Evolutionary conservation across 1,140 invertebrate genomes (phyloP), one percentile per base, ranked within the genome.

Genomic region (Drosophila watanabei): DNA sequence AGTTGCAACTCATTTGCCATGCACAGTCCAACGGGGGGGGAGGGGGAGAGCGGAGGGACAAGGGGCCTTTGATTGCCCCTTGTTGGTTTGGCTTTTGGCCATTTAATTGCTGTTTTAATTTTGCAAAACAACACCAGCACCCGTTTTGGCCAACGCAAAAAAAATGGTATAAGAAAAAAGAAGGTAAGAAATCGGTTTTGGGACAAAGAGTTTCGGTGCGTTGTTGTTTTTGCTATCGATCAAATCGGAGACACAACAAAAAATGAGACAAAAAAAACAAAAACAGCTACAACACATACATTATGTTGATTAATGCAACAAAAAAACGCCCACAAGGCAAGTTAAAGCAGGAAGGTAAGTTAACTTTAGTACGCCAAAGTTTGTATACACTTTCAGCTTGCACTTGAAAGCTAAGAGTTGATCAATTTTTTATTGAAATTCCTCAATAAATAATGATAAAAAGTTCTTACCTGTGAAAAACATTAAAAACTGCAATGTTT

Each of bases 51-150:
- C 2, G 48, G 48, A 32, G 20, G 20, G 7, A 24, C 5, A n/a
- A 13, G 61, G 61, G 49, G 58, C 39, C 24, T 49, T 68, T 63
- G 64, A 68, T 68, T 68, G 64, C 41, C 45, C 70, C 48, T 41
- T 69, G 56, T 45, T 39, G 81, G 75, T 76, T 89, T 88, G 84
- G 78, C 85, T 88, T 88, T 90, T 82, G 86, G 85, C 86, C 81
- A 89, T 89, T 89, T 89, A 90, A 89, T 89, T 89, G 86, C 86
- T 82, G 82, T 89, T 89, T 89, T 89, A 86, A 90, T 89, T 86
- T 85, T 71, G 64, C 68, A 69, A 69, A 71, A 71, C 68, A 69
- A 71, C 68, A 71, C 39, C 68, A 54, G 68, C 68, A 56, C 64
- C 49, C 68, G 68, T 56, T 66, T 61, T 69, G 60, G 52, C 65